Base-by-base conservation (phyloP, 2,113 vertebrate species). In the Apaloderma vittatum region DNA sequence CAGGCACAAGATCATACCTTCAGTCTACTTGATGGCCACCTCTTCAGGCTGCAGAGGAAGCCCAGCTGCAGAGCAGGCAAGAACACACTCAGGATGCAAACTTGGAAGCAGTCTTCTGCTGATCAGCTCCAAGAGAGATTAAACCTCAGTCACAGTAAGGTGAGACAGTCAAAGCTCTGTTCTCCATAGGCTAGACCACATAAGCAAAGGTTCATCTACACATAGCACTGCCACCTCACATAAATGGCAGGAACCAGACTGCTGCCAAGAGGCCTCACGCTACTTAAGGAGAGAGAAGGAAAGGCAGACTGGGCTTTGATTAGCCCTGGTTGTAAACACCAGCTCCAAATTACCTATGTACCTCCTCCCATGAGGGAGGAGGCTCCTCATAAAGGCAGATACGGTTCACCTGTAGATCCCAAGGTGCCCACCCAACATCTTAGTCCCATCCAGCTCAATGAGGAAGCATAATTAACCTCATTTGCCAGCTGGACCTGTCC, bases 241-340 rank as follows among this genome's bases (percentile, higher is more conserved):
- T 0, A 2, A 9, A 55, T 17, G 2, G 20, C 7, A 51, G 11
- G 20, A 26, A 27, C 27, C 8, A 1, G 4, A 5, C 11, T 51
- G 3, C 34, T 74, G 7, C 32, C 1, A 18, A 20, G 61, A 79
- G 6, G 5, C 45, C 65, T 70, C 27, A 1, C 4, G 16, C 5
- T 16, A 4, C 24, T 66, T 32, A 2, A 3, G 2, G 46, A 77
- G 3, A 15, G 11, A 37, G 27, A 58, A 73, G 3, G 20, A 83
- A 0, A 10, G 5, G 0, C 5, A 32, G 2, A 4, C 3, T 51
- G 3, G 1, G 29, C 1, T 77, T 77, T 40, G 3, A n/a, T 29
- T 76, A 10, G 5, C 17, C 22, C 3, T 34, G 5, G 37, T 59
- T 87, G 27, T 2, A 68, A 78, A 59, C 4, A 48, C 7, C 34